Percentiles rank a stretch among this genome's conserved stretches.
Evolutionary conservation across 2,113 vertebrate genomes (phyloP).

Genomic region (Apus apus): DNA sequence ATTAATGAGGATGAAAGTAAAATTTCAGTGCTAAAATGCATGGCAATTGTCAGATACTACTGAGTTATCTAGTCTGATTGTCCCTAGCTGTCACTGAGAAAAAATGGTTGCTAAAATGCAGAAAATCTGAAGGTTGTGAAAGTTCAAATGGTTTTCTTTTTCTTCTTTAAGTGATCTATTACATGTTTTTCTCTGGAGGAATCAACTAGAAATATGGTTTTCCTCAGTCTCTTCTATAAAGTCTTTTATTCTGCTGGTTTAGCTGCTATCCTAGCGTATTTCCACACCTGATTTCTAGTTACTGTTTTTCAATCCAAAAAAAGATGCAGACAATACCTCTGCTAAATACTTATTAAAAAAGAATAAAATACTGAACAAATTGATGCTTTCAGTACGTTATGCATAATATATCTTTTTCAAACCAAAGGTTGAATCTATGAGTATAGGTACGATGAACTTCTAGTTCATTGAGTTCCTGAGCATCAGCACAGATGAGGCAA

Average conservation of each 20-base stretch:
- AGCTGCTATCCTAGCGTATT: neutral
- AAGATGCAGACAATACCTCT: neutral
- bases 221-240: neutral
- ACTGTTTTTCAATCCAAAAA: neutral
- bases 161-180: neutral
- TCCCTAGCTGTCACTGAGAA: neutral
- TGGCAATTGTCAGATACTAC: neutral
- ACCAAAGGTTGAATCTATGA: neutral
- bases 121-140: neutral
- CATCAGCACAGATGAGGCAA: neutral
- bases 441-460: neutral
- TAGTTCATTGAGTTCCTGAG: neutral
- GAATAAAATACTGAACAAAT: neutral
- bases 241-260: neutral
- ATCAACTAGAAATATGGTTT: neutral
- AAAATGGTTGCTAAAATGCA: neutral
- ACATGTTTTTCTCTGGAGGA: neutral
- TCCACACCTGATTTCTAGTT: neutral
- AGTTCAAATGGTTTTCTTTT: neutral
- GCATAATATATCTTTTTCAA: neutral
- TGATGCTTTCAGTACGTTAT: neutral
- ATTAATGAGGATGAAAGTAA: neutral
- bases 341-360: neutral
- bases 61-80: neutral
- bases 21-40: neutral